These are phyloP conservation scores for Verasper variegatus DNA, from an alignment of 2,113 vertebrate genomes.

Conservation along the genomic window DNA sequence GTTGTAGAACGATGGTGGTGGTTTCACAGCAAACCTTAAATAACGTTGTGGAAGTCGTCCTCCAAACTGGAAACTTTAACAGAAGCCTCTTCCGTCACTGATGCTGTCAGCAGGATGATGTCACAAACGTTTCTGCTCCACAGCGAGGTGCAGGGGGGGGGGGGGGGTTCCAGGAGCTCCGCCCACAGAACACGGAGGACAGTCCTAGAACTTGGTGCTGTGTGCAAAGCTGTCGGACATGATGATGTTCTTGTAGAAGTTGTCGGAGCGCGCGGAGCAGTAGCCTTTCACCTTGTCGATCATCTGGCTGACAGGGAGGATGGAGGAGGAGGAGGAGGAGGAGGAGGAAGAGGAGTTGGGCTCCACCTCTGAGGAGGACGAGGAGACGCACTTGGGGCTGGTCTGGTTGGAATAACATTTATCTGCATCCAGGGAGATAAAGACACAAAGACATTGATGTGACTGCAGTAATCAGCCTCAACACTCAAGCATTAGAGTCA, in stretches of 20 bases:
- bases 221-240: conserved; percentile 92
- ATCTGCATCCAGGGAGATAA: conserved; percentile 76
- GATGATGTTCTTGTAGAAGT: conserved; percentile 98
- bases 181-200: too few relatives aligned
- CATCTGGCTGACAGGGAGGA: conserved; percentile 94
- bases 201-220: conserved; percentile 90
- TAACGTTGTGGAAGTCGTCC: too few relatives aligned
- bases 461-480: background rate
- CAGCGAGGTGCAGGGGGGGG: too few relatives aligned
- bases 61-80: too few relatives aligned
- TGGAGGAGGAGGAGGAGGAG: conserved; percentile 84
- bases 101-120: too few relatives aligned
- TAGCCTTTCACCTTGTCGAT: conserved; percentile 95
- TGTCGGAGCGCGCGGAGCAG: conserved; percentile 90
- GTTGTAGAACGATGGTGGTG: too few relatives aligned
- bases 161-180: too few relatives aligned
- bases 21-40: too few relatives aligned
- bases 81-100: background rate
- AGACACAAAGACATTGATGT: background rate
- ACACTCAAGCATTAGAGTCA: background rate
- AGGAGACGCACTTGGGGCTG: conserved; percentile 84
- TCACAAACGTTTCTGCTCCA: too few relatives aligned
- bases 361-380: conserved; percentile 82
- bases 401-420: conserved; percentile 84
- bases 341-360: conserved; percentile 71